Conservation (phyloP, 2,888 invertebrate genomes). For the Nomada fabriciana region DNA sequence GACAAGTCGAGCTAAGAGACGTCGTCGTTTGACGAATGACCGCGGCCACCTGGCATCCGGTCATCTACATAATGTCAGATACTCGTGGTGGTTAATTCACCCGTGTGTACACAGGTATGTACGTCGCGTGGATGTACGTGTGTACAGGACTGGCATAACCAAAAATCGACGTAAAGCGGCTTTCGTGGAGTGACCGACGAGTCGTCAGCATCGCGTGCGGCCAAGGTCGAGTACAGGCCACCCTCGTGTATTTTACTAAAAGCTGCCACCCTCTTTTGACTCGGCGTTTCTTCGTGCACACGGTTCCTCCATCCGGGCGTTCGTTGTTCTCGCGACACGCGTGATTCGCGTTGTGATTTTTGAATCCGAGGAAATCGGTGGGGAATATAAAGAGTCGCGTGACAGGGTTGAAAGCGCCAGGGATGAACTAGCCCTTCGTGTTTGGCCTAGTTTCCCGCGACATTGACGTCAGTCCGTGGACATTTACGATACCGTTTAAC, state of each 20-base stretch:
- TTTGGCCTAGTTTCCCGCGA: constrained; percentile 54
- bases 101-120: background rate
- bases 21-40: constrained; percentile 40
- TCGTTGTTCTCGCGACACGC: background rate
- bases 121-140: background rate
- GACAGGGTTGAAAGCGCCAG: constrained; percentile 19
- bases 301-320: constrained; percentile 41
- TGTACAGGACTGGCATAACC: constrained; percentile 35
- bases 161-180: constrained; percentile 73
- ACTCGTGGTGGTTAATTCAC: constrained; percentile 56
- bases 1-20: background rate
- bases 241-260: constrained; percentile 66
- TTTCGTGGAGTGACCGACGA: constrained; percentile 70
- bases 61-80: constrained; percentile 59
- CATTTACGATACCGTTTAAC: constrained; percentile 44
- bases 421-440: constrained; percentile 56
- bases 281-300: constrained; percentile 53
- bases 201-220: constrained; percentile 80
- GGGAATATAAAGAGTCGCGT: constrained; percentile 31
- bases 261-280: constrained; percentile 30
- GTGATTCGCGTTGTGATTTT: background rate
- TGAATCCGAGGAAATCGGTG: too few species aligned
- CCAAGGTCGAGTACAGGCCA: constrained; percentile 79
- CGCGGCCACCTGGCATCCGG: constrained; percentile 7
- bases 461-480: constrained; percentile 53